These are phyloP conservation scores for Lutraria lutraria DNA, from an alignment of 2,888 invertebrate genomes.

Conservation along the genomic window DNA sequence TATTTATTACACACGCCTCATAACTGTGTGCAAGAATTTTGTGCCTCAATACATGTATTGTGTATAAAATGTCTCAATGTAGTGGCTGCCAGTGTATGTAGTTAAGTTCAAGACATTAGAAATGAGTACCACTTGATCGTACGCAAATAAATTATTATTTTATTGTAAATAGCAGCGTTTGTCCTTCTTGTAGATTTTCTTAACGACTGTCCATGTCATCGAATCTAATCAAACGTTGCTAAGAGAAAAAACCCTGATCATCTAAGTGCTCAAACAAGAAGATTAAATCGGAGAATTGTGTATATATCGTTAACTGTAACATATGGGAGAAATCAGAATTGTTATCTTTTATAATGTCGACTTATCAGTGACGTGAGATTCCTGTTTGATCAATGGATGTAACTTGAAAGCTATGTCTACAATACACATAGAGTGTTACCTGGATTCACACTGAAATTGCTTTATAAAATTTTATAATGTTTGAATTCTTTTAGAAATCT, in stretches of 20 bases:
- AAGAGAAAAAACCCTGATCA: neutral
- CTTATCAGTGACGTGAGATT: conserved; percentile 5
- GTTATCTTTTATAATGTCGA: neutral
- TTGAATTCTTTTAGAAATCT: neutral
- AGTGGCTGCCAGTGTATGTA: too few relatives aligned
- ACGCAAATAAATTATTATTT: too few relatives aligned
- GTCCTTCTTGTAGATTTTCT: too few relatives aligned
- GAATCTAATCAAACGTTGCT: neutral
- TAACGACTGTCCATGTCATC: neutral
- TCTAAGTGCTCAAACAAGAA: neutral
- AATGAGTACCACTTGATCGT: too few relatives aligned
- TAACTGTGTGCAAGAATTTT: too few relatives aligned
- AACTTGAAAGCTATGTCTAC: neutral
- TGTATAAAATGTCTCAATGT: too few relatives aligned
- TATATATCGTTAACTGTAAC: conserved; percentile 1
- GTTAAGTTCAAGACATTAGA: too few relatives aligned
- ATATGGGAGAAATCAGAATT: neutral
- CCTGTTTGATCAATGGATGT: neutral
- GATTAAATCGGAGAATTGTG: neutral
- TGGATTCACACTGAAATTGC: neutral
- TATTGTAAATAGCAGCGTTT: too few relatives aligned
- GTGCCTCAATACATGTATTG: too few relatives aligned
- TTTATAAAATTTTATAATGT: neutral
- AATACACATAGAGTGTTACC: neutral
- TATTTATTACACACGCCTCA: too few relatives aligned